Conservation (phyloP, 2,888 invertebrate genomes). For the Eueremaeus valkanovi region DNA sequence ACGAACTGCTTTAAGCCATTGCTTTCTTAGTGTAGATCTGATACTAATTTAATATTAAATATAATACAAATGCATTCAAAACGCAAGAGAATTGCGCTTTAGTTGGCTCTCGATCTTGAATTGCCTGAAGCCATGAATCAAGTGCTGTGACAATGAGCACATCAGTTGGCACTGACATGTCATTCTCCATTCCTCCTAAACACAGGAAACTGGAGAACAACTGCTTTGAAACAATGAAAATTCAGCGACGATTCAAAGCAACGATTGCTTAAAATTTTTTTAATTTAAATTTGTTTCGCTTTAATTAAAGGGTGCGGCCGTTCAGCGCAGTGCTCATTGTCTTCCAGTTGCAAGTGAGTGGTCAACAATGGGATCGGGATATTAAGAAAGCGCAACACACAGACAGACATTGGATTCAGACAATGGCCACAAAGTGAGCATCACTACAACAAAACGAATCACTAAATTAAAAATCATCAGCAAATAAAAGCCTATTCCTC, state of each 20-base stretch:
- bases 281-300: conserved; percentile 8
- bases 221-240: background rate
- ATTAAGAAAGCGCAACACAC: conserved; percentile 26
- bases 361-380: background rate
- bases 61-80: background rate
- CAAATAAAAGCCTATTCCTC: background rate
- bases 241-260: background rate
- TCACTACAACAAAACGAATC: conserved; percentile 31
- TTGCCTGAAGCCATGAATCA: too few species aligned
- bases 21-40: background rate
- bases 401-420: conserved; percentile 5
- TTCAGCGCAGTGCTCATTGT: conserved; percentile 4
- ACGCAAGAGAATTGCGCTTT: background rate
- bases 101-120: background rate
- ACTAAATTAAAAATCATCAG: conserved; percentile 23
- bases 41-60: background rate
- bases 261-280: background rate
- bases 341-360: background rate
- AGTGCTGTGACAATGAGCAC: conserved; percentile 7
- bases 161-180: conserved; percentile 2
- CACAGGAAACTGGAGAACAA: conserved; percentile 22
- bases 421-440: conserved; percentile 29
- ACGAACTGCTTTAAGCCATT: background rate
- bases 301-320: conserved; percentile 31
- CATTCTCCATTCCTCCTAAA: conserved; percentile 11